Conservation (phyloP, 2,797 vertebrate species). For the Xenentodon cancila region DNA sequence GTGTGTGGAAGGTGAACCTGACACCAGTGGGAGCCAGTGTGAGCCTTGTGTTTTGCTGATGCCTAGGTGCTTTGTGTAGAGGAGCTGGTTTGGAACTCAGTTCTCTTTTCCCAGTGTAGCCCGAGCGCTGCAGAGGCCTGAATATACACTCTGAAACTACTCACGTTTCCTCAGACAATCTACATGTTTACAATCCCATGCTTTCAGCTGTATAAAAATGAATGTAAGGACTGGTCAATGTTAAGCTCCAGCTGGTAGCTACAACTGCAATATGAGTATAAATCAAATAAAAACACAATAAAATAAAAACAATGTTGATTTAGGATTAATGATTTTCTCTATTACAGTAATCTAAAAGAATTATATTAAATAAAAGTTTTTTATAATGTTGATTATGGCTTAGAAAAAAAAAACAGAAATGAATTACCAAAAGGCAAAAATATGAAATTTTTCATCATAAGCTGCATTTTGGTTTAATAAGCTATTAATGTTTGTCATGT, state of each 20-base stretch:
- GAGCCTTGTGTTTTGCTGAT: constrained; percentile 68
- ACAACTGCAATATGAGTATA: not conserved
- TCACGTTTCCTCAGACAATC: constrained; percentile 61
- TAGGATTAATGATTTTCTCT: too few species aligned
- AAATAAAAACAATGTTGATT: not conserved
- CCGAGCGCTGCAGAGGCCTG: constrained; percentile 46
- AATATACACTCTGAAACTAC: constrained; percentile 40
- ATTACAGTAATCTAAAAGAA: too few species aligned
- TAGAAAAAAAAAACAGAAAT: too few species aligned
- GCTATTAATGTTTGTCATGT: not conserved
- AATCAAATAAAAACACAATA: not conserved
- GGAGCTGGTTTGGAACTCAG: constrained; percentile 69
- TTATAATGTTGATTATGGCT: too few species aligned
- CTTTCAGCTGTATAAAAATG: constrained; percentile 14
- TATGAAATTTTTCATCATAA: constrained; percentile 1
- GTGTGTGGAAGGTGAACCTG: constrained; percentile 65
- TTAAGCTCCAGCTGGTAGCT: not conserved
- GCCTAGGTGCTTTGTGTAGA: constrained; percentile 61
- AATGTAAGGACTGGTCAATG: constrained; percentile 7
- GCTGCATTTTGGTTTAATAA: constrained; percentile 10
- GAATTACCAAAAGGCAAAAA: not conserved
- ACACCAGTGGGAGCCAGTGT: constrained; percentile 62
- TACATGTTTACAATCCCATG: constrained; percentile 31
- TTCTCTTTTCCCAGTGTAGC: constrained; percentile 44
- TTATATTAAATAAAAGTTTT: too few species aligned